Conservation (phyloP, 2,888 invertebrate species). For the Pediacus dermestoides region DNA sequence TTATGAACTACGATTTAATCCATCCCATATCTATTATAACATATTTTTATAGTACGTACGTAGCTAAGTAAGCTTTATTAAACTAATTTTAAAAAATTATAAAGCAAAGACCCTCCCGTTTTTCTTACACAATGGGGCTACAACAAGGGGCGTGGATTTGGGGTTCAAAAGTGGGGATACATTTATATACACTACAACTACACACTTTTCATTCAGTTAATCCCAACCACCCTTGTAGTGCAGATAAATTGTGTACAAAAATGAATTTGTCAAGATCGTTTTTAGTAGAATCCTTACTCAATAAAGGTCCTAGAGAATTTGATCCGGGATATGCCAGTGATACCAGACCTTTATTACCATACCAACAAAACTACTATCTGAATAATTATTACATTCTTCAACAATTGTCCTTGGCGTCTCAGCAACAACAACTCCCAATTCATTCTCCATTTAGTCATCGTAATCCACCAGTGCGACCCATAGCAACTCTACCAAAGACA, state of each 20-base stretch:
- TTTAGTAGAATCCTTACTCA: slow-evolving; percentile 74
- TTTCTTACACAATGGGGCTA: too few species aligned
- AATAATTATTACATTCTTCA: too few species aligned
- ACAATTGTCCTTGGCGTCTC: slow-evolving; percentile 56
- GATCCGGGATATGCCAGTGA: slow-evolving; percentile 43
- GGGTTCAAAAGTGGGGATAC: too few species aligned
- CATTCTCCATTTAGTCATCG: slow-evolving; percentile 42
- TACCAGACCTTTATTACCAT: slow-evolving; percentile 52
- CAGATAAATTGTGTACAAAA: slow-evolving; percentile 9
- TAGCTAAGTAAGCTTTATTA: too few species aligned
- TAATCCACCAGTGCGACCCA: slow-evolving; percentile 41
- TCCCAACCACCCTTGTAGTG: slow-evolving; percentile 14
- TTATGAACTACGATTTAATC: too few species aligned
- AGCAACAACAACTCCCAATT: slow-evolving; percentile 38
- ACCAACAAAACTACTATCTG: slow-evolving; percentile 63
- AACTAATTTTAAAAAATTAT: too few species aligned
- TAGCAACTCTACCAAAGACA: slow-evolving; percentile 39
- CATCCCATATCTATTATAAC: too few species aligned
- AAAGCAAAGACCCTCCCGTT: too few species aligned
- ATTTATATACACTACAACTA: slow-evolving; percentile 36
- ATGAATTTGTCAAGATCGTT: slow-evolving; percentile 76
- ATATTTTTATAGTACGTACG: too few species aligned
- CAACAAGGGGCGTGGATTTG: too few species aligned
- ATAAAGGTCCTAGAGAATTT: slow-evolving; percentile 57
- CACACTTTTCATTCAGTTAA: slow-evolving; percentile 23